Conservation (phyloP, 2,113 vertebrate genomes). For the Diphyllodes magnificus region DNA sequence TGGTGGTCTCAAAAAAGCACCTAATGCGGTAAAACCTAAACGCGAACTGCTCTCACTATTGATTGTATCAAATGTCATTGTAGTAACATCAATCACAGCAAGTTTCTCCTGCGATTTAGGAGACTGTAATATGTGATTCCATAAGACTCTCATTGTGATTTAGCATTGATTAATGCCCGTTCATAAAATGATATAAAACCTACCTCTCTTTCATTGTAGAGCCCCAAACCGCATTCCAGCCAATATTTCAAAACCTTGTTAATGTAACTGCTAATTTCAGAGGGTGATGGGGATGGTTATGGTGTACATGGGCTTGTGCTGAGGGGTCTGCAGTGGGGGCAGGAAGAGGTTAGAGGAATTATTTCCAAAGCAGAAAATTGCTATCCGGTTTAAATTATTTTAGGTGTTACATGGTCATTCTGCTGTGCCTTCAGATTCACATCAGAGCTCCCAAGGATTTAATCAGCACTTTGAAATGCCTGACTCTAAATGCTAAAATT, state of each 20-base stretch:
- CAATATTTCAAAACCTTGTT: constrained; percentile 53
- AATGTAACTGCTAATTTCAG: constrained; percentile 49
- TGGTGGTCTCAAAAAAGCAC: background rate
- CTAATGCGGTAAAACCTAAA: background rate
- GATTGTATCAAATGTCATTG: background rate
- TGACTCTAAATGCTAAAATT: background rate
- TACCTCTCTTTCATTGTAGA: constrained; percentile 13
- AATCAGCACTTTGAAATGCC: background rate
- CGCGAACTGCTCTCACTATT: background rate
- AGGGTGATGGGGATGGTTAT: constrained; percentile 10
- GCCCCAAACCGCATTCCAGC: background rate
- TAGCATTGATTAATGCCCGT: constrained; percentile 44
- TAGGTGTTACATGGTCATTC: background rate
- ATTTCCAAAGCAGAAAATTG: constrained; percentile 41
- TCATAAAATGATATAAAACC: constrained; percentile 61
- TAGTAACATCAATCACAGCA: background rate
- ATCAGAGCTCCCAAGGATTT: background rate
- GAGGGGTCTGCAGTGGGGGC: constrained; percentile 14
- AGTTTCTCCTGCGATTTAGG: constrained; percentile 4
- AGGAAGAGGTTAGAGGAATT: constrained; percentile 26
- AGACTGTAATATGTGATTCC: constrained; percentile 38
- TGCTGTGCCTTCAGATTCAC: background rate
- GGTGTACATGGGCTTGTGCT: background rate
- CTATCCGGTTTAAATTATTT: background rate
- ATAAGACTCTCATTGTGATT: constrained; percentile 50